These are phyloP conservation scores for Pristionchus pacificus DNA, from an alignment of 1,140 invertebrate genomes.

Conservation along the genomic window DNA sequence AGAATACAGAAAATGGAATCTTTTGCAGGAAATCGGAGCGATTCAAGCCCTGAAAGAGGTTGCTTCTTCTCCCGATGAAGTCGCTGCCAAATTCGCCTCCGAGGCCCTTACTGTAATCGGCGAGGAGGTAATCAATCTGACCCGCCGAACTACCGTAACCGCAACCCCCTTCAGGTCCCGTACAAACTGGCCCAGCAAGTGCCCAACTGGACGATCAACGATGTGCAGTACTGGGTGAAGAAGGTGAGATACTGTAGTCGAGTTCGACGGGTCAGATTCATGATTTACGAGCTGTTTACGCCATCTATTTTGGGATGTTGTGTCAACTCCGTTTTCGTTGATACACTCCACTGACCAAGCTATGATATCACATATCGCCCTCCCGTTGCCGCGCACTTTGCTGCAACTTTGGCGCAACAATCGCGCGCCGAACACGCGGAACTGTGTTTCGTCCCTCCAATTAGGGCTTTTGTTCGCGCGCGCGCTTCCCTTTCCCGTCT, in stretches of 20 bases:
- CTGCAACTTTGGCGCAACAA: too few species aligned
- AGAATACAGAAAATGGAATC: too few species aligned
- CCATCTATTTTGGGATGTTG: conserved; percentile 6
- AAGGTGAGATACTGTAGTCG: conserved; percentile 62
- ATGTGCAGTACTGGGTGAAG: conserved; percentile 95
- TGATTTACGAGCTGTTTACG: not conserved
- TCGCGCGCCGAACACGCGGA: too few species aligned
- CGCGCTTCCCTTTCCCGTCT: too few species aligned
- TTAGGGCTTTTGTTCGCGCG: too few species aligned
- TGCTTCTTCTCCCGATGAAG: conserved; percentile 92
- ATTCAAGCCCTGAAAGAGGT: conserved; percentile 91
- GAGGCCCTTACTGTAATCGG: conserved; percentile 90
- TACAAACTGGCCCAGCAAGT: conserved; percentile 96
- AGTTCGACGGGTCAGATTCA: conserved; percentile 14
- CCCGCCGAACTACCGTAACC: conserved; percentile 88
- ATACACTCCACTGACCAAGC: too few species aligned
- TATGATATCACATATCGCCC: too few species aligned
- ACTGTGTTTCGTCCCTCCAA: too few species aligned
- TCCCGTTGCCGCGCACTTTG: conserved; percentile 38
- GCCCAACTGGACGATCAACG: conserved; percentile 90
- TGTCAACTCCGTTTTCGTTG: too few species aligned
- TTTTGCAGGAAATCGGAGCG: conserved; percentile 87
- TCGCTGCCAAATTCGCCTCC: conserved; percentile 92
- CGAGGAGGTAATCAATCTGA: conserved; percentile 70
- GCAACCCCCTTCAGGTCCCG: conserved; percentile 65